These are phyloP conservation scores for cattle (Bos taurus) DNA, from an alignment of 2,113 vertebrate species.

Conservation along the genomic window DNA sequence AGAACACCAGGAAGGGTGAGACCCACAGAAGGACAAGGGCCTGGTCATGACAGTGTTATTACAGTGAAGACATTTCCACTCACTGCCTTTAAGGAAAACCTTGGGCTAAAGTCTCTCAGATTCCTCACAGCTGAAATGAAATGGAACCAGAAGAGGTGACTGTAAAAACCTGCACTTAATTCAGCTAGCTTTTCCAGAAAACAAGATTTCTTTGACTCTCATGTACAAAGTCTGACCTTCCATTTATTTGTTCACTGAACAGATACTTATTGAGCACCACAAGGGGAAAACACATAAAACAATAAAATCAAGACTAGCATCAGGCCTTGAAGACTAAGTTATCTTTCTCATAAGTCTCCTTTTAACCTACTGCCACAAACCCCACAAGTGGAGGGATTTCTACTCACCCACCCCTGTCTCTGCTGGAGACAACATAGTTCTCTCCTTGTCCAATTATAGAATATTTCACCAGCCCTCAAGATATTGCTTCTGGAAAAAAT, in stretches of 20 bases:
- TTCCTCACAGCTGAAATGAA: not conserved
- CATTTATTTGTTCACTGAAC: not conserved
- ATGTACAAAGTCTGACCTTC: not conserved
- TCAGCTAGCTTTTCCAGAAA: not conserved
- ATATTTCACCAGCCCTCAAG: not conserved
- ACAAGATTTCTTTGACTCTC: not conserved
- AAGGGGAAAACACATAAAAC: not conserved
- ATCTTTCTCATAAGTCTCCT: not conserved
- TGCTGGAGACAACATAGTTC: not conserved
- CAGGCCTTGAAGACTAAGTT: not conserved
- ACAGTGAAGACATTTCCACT: not conserved
- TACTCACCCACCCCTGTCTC: not conserved
- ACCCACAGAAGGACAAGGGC: not conserved
- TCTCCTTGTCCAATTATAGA: not conserved
- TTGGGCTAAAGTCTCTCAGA: not conserved
- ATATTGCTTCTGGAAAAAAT: not conserved
- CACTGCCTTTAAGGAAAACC: not conserved
- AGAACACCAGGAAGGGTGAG: not conserved
- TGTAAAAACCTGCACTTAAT: not conserved
- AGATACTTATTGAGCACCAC: not conserved
- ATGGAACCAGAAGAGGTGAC: not conserved
- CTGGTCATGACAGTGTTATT: not conserved
- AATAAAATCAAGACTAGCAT: not conserved
- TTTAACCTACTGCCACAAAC: not conserved
- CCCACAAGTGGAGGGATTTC: not conserved